phyloP scores from a whole-genome alignment of 2,797 vertebrate genomes.

The Ibycter americanus region DNA sequence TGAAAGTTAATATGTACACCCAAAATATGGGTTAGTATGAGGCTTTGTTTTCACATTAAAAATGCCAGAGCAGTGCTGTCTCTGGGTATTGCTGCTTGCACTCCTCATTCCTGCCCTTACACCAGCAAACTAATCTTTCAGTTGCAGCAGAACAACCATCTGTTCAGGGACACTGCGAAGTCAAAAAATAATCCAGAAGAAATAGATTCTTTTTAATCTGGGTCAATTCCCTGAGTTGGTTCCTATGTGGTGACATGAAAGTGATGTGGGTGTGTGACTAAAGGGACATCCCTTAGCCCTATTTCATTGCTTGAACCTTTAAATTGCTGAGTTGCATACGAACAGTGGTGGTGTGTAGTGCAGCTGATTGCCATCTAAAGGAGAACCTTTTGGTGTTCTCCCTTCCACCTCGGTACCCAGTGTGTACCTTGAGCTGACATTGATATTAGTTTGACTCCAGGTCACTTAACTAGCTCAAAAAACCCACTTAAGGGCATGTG shows the following conservation, averaged over 20 bases:
- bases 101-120: not conserved
- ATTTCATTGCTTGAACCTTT: not conserved
- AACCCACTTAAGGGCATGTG: not conserved
- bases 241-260: not conserved
- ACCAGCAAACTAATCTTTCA: not conserved
- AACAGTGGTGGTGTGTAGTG: accelerated
- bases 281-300: not conserved
- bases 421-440: not conserved
- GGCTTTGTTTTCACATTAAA: not conserved
- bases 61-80: not conserved
- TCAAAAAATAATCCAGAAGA: not conserved
- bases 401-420: not conserved
- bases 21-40: not conserved
- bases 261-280: not conserved
- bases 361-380: not conserved
- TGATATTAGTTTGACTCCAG: not conserved
- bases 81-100: not conserved
- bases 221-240: not conserved
- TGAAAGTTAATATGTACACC: not conserved
- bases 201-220: not conserved
- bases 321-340: not conserved
- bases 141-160: not conserved
- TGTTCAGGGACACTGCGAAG: not conserved
- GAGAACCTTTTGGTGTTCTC: not conserved
- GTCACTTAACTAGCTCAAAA: too few relatives aligned